Percentiles rank a stretch among this genome's conserved stretches.
Evolutionary conservation across 2,888 invertebrate species (phyloP).

Genomic region (Isoperla grammatica): DNA sequence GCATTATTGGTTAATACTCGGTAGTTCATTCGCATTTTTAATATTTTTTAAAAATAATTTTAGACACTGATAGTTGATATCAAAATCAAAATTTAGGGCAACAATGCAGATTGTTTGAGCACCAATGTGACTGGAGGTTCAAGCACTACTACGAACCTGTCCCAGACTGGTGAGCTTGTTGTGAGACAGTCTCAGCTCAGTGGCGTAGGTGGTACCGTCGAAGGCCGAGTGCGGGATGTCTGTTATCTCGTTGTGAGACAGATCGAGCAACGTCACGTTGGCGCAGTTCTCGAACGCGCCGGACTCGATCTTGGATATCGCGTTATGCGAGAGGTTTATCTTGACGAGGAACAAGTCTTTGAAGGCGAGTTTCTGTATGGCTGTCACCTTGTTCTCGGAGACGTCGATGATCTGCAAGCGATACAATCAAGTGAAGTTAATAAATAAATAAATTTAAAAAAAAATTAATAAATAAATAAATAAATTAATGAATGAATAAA

Average conservation of each 20-base stretch:
- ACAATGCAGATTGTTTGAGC: too few species aligned
- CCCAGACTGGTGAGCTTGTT: constrained; percentile 69
- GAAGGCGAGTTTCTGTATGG: constrained; percentile 75
- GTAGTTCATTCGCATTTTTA: too few species aligned
- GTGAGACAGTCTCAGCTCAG: constrained; percentile 65
- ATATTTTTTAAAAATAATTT: too few species aligned
- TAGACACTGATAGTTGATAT: too few species aligned
- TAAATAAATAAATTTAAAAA: too few species aligned
- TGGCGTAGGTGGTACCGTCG: constrained; percentile 75
- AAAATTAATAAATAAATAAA: neutral
- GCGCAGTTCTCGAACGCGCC: constrained; percentile 81
- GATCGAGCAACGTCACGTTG: constrained; percentile 75
- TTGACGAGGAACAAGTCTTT: constrained; percentile 72
- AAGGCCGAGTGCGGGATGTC: constrained; percentile 66
- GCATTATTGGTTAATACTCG: too few species aligned
- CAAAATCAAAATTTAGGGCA: too few species aligned
- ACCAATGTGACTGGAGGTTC: too few species aligned
- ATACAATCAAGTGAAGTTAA: too few species aligned
- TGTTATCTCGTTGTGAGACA: constrained; percentile 69
- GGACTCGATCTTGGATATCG: constrained; percentile 62
- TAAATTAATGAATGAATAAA: too few species aligned
- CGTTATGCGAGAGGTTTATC: constrained; percentile 78
- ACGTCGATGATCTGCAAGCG: constrained; percentile 62
- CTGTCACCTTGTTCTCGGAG: constrained; percentile 73
- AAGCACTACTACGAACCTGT: too few species aligned